Evolutionary conservation across 2,113 vertebrate genomes (phyloP).

Genomic region (Hydropotes inermis): DNA sequence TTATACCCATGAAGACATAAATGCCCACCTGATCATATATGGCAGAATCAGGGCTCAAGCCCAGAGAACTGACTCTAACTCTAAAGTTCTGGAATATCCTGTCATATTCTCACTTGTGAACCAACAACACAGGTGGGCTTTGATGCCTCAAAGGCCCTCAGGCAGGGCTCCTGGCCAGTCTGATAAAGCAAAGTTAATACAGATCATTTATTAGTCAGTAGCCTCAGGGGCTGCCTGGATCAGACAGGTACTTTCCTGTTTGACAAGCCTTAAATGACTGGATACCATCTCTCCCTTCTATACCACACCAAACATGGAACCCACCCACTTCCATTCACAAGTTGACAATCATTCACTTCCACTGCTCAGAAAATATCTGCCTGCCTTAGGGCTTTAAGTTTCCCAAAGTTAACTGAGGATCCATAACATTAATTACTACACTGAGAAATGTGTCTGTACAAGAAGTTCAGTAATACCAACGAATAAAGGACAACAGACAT

Average conservation of each 20-base stretch:
- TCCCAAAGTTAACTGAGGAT: not conserved
- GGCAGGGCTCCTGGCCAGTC: too few species aligned
- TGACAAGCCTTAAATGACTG: not conserved
- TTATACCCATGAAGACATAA: not conserved
- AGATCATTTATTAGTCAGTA: not conserved
- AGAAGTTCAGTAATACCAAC: not conserved
- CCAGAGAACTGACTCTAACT: not conserved
- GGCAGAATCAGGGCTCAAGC: not conserved
- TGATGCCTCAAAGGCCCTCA: not conserved
- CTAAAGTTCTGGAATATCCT: not conserved
- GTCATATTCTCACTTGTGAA: not conserved
- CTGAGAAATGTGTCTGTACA: not conserved
- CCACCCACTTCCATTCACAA: not conserved
- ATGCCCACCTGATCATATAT: not conserved
- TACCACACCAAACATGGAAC: not conserved
- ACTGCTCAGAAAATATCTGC: not conserved
- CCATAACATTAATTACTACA: not conserved
- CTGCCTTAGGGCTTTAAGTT: not conserved
- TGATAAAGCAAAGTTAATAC: not conserved
- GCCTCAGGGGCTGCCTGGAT: not conserved
- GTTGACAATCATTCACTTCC: not conserved
- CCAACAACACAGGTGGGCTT: not conserved
- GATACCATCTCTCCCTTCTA: not conserved
- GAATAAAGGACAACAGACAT: not conserved
- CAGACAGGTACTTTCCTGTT: not conserved